phyloP scores from a whole-genome alignment of 2,888 invertebrate genomes.

The Erebia palarica region DNA sequence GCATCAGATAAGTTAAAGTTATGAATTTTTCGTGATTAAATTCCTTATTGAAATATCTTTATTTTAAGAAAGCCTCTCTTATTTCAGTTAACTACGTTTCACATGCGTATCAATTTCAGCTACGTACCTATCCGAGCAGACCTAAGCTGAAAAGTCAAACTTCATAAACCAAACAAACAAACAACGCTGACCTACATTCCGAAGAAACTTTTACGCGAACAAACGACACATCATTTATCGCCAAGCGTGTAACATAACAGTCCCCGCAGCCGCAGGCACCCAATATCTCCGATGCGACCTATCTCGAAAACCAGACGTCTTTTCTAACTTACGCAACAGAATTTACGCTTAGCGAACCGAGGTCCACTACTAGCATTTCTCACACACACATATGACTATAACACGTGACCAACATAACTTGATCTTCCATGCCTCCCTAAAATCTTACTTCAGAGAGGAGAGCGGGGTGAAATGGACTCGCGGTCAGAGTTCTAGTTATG shows the following conservation, averaged over 20 bases:
- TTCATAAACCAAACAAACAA: conserved; percentile 12
- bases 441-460: conserved; percentile 49
- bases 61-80: too few relatives aligned
- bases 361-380: conserved; percentile 75
- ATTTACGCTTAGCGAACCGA: conserved; percentile 79
- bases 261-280: conserved; percentile 53
- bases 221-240: conserved; percentile 34
- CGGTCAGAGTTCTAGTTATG: conserved; percentile 74
- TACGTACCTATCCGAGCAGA: too few relatives aligned
- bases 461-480: conserved; percentile 61
- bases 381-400: conserved; percentile 79
- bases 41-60: too few relatives aligned
- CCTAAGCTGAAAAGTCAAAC: conserved; percentile 1
- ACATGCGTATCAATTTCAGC: neutral
- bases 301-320: conserved; percentile 75
- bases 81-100: too few relatives aligned
- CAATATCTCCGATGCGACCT: conserved; percentile 66
- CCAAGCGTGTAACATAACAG: conserved; percentile 40
- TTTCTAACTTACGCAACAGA: conserved; percentile 79
- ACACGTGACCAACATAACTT: conserved; percentile 58
- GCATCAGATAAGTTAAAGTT: too few relatives aligned
- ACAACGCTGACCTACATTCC: conserved; percentile 27
- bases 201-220: conserved; percentile 30
- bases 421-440: conserved; percentile 55
- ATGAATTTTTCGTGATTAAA: too few relatives aligned